A percentile compares a stretch with the other conserved stretches of the same genome.
Evolutionary conservation across 2,113 vertebrate genomes (phyloP).

Genomic region (Turnix velox): DNA sequence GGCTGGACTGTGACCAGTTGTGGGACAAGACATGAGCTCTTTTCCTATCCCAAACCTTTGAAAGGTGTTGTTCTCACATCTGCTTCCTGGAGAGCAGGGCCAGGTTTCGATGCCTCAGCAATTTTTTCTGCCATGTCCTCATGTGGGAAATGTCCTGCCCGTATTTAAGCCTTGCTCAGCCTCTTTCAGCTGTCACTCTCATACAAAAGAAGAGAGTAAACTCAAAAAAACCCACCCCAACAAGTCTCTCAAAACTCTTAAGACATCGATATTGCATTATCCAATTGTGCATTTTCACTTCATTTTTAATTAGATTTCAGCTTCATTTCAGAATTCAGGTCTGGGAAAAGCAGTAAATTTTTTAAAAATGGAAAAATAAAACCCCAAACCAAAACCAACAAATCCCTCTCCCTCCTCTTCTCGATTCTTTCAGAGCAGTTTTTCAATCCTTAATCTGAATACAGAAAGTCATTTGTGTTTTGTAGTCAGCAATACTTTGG

Average conservation of each 20-base stretch:
- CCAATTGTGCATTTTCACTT: slow-evolving; percentile 42
- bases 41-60: neutral
- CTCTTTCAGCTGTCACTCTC: neutral
- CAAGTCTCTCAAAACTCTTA: neutral
- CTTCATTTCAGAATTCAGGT: slow-evolving; percentile 35
- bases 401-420: too few species aligned
- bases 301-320: slow-evolving; percentile 46
- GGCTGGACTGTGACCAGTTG: neutral
- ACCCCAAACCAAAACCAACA: neutral
- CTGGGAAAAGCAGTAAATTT: slow-evolving; percentile 44
- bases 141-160: slow-evolving; percentile 32
- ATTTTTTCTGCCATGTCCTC: neutral
- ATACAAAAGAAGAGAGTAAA: neutral
- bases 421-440: neutral
- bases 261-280: slow-evolving; percentile 21
- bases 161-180: neutral
- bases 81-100: neutral
- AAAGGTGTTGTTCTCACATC: slow-evolving; percentile 33
- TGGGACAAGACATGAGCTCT: neutral
- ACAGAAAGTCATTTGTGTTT: neutral
- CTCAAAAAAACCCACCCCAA: neutral
- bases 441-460: neutral
- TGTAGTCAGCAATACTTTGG: neutral
- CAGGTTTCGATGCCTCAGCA: neutral
- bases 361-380: neutral